Evolutionary conservation across 2,113 vertebrate species (phyloP).

Genomic region (Coregonus clupeaformis): DNA sequence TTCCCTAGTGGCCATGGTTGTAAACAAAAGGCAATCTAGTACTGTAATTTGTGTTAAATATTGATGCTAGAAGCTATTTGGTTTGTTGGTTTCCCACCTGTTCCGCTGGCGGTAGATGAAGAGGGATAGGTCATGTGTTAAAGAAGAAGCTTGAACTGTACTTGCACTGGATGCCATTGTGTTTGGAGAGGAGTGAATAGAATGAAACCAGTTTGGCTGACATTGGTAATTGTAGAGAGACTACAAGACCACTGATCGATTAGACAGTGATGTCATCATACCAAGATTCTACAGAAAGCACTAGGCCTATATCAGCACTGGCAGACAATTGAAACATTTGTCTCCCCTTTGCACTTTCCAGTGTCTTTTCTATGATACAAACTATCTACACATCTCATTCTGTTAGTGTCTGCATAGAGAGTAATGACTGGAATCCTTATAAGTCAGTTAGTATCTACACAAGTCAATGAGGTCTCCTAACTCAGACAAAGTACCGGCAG

Average conservation of each 20-base stretch:
- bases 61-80: background rate
- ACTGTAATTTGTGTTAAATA: background rate
- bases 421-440: background rate
- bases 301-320: background rate
- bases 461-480: background rate
- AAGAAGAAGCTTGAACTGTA: no score
- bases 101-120: no score
- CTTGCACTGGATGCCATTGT: no score
- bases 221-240: no score
- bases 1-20: background rate
- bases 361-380: background rate
- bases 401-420: background rate
- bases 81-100: no score
- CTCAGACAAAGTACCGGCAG: background rate
- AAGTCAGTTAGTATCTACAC: background rate
- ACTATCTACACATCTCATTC: background rate
- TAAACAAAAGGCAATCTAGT: background rate
- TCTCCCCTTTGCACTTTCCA: background rate
- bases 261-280: no score
- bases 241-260: no score
- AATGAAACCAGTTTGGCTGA: no score
- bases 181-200: no score
- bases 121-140: no score
- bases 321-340: background rate
- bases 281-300: background rate